These are phyloP conservation scores for Xenopus tropicalis DNA, from an alignment of 2,113 vertebrate species.

Conservation along the genomic window UCB_Xtro_10.0 CM004446.2:37716501-37717000, in stretches of 20 bases:
- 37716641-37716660: conserved; percentile 13
- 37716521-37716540: no score
- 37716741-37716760: conserved; percentile 36
- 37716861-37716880: no score
- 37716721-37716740: conserved; percentile 14
- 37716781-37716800: conserved; percentile 28
- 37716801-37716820: conserved; percentile 14
- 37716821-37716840: neutral
- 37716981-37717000: no score
- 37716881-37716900: no score
- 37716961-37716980: no score
- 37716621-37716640: conserved; percentile 41
- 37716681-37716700: conserved; percentile 35
- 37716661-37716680: neutral
- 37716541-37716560: neutral
- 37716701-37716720: conserved; percentile 36
- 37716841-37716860: neutral
- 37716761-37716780: conserved; percentile 37
- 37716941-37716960: no score
- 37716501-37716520: no score
- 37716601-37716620: neutral
- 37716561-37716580: neutral
- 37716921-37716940: no score
- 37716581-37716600: neutral
- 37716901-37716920: no score